Percentiles rank a stretch among this genome's conserved stretches.
These are phyloP conservation scores for Gymnobelideus leadbeateri DNA, from an alignment of 2,113 vertebrate genomes.

Conservation along the genomic window DNA sequence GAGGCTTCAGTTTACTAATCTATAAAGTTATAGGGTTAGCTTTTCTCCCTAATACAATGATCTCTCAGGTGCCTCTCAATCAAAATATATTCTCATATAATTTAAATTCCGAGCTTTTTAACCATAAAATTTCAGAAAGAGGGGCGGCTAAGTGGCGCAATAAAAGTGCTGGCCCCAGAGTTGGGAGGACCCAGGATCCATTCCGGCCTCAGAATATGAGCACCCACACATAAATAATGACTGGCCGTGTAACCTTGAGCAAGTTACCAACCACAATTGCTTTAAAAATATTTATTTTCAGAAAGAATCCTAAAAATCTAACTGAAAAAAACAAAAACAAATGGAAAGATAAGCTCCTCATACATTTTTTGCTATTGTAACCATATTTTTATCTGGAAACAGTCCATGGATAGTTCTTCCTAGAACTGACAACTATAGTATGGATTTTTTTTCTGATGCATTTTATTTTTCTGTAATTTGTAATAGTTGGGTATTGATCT, in stretches of 20 bases:
- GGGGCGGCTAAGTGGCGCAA: no score
- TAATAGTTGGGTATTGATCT: not conserved
- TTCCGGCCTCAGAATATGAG: no score
- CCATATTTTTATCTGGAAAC: not conserved
- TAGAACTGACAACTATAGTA: not conserved
- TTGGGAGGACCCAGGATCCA: no score
- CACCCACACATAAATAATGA: no score
- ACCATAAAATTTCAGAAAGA: not conserved
- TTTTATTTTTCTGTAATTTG: not conserved
- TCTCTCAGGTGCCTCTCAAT: not conserved
- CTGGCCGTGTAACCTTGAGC: no score
- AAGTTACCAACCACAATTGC: no score
- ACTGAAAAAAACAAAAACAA: not conserved
- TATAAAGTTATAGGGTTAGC: not conserved
- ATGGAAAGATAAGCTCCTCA: not conserved
- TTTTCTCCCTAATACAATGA: not conserved
- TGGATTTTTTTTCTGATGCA: not conserved
- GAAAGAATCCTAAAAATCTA: not conserved
- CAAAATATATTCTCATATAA: not conserved
- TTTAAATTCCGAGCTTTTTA: not conserved
- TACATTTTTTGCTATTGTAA: not conserved
- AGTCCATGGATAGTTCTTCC: not conserved
- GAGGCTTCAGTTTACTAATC: not conserved
- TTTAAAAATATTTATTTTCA: no score
- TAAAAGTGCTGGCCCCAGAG: no score